phyloP scores from a whole-genome alignment of 2,113 vertebrate species.

The Tachysurus fulvidraco region DNA sequence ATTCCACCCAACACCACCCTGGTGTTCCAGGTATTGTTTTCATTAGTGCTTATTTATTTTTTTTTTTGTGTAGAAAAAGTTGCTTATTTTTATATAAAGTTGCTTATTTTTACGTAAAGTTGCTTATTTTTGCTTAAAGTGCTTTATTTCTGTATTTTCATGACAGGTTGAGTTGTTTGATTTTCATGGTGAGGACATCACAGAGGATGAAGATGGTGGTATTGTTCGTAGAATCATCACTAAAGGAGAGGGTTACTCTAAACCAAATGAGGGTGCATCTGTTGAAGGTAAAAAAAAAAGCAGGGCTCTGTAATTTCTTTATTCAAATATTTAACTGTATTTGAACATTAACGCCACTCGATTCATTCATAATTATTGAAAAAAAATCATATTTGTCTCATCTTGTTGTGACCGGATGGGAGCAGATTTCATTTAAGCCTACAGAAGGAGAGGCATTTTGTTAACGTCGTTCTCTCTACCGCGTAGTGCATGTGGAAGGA shows the following conservation, averaged over 20 bases:
- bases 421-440: neutral
- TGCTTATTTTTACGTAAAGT: neutral
- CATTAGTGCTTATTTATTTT: neutral
- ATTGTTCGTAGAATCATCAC: slow-evolving; percentile 86
- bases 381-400: neutral
- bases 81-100: too few relatives aligned
- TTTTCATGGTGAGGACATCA: slow-evolving; percentile 91
- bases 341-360: neutral
- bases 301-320: neutral
- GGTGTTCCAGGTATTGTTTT: slow-evolving; percentile 86
- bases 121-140: neutral
- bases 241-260: slow-evolving; percentile 89
- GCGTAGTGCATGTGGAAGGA: slow-evolving; percentile 83
- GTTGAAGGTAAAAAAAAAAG: slow-evolving; percentile 79
- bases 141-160: neutral
- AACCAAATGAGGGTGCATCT: slow-evolving; percentile 89
- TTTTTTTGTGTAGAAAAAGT: too few relatives aligned
- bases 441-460: neutral
- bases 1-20: slow-evolving; percentile 90
- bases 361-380: neutral
- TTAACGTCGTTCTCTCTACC: neutral
- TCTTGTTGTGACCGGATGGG: neutral
- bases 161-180: slow-evolving; percentile 91
- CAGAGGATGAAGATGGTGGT: slow-evolving; percentile 89
- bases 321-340: neutral